Evolutionary conservation across 2,113 vertebrate genomes (phyloP).

Genomic region (Diphyllodes magnificus): DNA sequence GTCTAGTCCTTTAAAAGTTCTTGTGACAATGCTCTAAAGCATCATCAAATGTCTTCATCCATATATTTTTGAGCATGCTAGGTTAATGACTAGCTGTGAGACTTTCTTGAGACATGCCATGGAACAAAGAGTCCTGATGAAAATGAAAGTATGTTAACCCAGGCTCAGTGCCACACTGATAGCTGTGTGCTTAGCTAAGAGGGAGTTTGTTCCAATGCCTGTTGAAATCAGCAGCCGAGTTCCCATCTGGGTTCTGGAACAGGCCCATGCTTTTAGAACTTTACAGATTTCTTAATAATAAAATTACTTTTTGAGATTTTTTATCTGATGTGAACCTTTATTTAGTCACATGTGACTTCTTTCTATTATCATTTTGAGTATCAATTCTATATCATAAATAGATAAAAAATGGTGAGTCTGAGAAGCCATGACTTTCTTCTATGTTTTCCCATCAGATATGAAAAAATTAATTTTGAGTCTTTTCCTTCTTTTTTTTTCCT

Average conservation of each 20-base stretch:
- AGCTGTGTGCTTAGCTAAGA: conserved; percentile 12
- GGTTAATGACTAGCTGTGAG: background rate
- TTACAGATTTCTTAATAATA: background rate
- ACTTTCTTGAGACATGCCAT: background rate
- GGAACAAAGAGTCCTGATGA: background rate
- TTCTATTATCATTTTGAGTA: background rate
- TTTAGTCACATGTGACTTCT: background rate
- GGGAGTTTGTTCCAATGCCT: background rate
- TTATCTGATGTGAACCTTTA: background rate
- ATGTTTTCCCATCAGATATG: background rate
- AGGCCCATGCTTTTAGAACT: background rate
- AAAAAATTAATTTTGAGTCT: background rate
- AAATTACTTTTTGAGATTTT: background rate
- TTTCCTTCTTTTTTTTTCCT: background rate
- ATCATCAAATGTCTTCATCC: background rate
- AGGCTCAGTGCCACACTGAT: conserved; percentile 41
- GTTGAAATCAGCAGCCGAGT: background rate
- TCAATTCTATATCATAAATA: background rate
- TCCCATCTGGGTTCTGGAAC: background rate
- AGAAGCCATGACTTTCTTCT: background rate
- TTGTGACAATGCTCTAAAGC: background rate
- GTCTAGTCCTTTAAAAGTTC: background rate
- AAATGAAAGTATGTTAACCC: background rate
- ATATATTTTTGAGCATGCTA: background rate
- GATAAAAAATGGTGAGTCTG: background rate